Evolutionary conservation across 2,113 vertebrate species (phyloP).

Genomic region (Megaptera novaeangliae): DNA sequence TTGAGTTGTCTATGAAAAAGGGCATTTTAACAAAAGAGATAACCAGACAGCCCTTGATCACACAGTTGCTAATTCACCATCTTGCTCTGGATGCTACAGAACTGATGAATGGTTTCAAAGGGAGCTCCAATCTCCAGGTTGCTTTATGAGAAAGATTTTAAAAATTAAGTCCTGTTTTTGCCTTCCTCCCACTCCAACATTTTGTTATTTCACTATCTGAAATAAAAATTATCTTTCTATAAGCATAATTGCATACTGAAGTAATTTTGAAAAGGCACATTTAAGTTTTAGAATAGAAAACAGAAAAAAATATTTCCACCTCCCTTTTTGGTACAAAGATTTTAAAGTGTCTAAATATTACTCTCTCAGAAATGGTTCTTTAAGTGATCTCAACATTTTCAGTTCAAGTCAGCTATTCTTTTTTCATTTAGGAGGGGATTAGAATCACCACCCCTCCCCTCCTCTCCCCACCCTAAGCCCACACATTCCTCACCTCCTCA

Average conservation of each 20-base stretch:
- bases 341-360: conserved; percentile 59
- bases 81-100: background rate
- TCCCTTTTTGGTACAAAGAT: conserved; percentile 37
- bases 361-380: conserved; percentile 12
- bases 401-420: background rate
- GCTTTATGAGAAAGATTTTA: background rate
- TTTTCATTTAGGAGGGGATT: conserved; percentile 16
- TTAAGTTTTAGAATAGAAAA: conserved; percentile 53
- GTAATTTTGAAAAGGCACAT: conserved; percentile 39
- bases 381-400: conserved; percentile 36
- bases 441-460: background rate
- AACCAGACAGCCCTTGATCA: background rate
- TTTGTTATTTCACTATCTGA: conserved; percentile 43
- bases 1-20: background rate
- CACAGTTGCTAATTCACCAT: background rate
- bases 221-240: conserved; percentile 41
- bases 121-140: background rate
- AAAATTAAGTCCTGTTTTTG: background rate
- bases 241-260: conserved; percentile 41
- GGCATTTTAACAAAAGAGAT: background rate
- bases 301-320: conserved; percentile 11
- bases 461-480: background rate
- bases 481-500: background rate
- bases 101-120: background rate
- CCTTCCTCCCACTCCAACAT: background rate